Percentiles rank a stretch among this genome's conserved stretches.
Evolutionary conservation across 2,888 invertebrate genomes (phyloP).

Genomic region (Zonitis immaculata): DNA sequence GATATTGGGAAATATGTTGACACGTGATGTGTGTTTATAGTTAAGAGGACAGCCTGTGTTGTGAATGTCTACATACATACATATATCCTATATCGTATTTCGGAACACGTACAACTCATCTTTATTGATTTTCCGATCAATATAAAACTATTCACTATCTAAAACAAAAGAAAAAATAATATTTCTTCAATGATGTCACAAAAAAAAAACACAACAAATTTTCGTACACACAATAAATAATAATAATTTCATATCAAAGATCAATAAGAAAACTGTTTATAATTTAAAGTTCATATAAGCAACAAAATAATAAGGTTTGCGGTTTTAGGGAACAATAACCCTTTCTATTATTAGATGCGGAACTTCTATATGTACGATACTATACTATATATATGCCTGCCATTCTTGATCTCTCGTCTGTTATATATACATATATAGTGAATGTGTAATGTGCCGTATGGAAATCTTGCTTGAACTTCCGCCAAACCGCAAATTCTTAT

Average conservation of each 20-base stretch:
- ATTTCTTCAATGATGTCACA: neutral
- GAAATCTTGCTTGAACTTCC: constrained; percentile 38
- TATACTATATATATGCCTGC: constrained; percentile 9
- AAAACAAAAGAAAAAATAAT: too few relatives aligned
- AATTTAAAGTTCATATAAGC: constrained; percentile 6
- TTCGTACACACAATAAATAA: too few relatives aligned
- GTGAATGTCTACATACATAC: constrained; percentile 16
- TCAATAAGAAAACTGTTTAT: too few relatives aligned
- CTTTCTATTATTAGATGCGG: too few relatives aligned
- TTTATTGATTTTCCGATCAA: constrained; percentile 30
- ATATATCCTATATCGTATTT: constrained; percentile 30
- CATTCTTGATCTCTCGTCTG: neutral
- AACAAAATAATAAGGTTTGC: constrained; percentile 18
- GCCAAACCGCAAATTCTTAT: constrained; percentile 34
- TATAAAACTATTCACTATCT: neutral
- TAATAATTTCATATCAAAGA: too few relatives aligned
- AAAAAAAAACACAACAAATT: constrained; percentile 1
- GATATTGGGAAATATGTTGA: constrained; percentile 37
- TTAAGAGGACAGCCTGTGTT: constrained; percentile 14
- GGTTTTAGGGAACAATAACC: constrained; percentile 10
- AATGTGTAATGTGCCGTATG: constrained; percentile 40
- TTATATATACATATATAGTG: constrained; percentile 20
- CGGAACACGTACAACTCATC: constrained; percentile 31
- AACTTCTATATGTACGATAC: too few relatives aligned
- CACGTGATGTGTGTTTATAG: constrained; percentile 32